These are phyloP conservation scores for Macropus fuliginosus DNA, from an alignment of 2,797 vertebrate genomes.

Conservation along the genomic window DNA sequence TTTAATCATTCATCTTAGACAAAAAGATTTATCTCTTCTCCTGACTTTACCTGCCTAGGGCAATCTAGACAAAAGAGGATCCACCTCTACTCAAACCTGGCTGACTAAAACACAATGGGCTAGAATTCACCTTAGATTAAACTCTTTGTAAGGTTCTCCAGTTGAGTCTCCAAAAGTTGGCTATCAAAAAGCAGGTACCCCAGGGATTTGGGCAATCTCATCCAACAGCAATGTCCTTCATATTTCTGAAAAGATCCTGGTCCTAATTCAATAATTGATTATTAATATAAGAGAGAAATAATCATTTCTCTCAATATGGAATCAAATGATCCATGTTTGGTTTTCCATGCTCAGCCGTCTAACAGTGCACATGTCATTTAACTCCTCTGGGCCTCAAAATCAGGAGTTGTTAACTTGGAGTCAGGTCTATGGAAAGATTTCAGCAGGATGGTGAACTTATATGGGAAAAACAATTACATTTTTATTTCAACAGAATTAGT, in stretches of 20 bases:
- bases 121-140: neutral
- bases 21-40: neutral
- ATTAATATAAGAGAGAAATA: neutral
- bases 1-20: neutral
- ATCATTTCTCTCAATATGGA: neutral
- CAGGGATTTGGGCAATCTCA: too few relatives aligned
- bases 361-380: neutral
- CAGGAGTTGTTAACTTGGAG: neutral
- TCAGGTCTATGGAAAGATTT: neutral
- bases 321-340: neutral
- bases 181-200: neutral
- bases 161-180: neutral
- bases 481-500: neutral
- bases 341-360: neutral
- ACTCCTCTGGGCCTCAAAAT: neutral
- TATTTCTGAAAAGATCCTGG: neutral
- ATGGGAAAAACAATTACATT: neutral
- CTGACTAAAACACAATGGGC: neutral
- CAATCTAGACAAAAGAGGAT: neutral
- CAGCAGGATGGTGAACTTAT: neutral
- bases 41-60: neutral
- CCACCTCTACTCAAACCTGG: too few relatives aligned
- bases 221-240: neutral
- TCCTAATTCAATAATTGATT: neutral
- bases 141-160: neutral